Percentiles rank a stretch among this genome's conserved stretches.
These are phyloP conservation scores for Sapajus apella DNA, from an alignment of 2,113 vertebrate species.

Conservation along the genomic window DNA sequence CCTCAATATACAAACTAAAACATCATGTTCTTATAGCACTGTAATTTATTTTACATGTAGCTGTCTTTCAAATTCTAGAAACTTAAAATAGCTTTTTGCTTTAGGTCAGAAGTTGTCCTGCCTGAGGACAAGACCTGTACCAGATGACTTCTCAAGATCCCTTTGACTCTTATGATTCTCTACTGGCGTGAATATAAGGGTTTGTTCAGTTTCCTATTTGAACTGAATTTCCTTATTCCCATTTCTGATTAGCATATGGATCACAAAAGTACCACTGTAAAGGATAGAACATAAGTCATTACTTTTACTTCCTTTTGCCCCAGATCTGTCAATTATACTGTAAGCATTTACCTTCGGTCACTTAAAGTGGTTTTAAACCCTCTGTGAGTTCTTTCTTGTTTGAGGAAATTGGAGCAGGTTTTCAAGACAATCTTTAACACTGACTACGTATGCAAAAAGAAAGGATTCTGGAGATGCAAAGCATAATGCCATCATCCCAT, in stretches of 20 bases:
- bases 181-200: neutral
- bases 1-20: slow-evolving; percentile 4
- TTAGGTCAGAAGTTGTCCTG: slow-evolving; percentile 39
- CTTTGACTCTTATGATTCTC: neutral
- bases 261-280: slow-evolving; percentile 63
- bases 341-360: slow-evolving; percentile 48
- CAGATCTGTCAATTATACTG: slow-evolving; percentile 68
- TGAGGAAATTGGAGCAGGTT: slow-evolving; percentile 54
- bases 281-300: slow-evolving; percentile 42
- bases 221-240: slow-evolving; percentile 54
- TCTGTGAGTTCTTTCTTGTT: slow-evolving; percentile 49
- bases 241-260: slow-evolving; percentile 76
- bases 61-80: slow-evolving; percentile 65
- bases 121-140: neutral
- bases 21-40: neutral
- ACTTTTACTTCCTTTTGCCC: slow-evolving; percentile 76
- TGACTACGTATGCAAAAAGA: neutral
- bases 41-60: slow-evolving; percentile 13
- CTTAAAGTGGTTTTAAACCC: slow-evolving; percentile 47
- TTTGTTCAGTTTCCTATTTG: slow-evolving; percentile 67
- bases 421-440: slow-evolving; percentile 49
- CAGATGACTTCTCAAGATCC: neutral
- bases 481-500: neutral
- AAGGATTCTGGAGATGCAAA: slow-evolving; percentile 31
- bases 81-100: slow-evolving; percentile 65